A percentile compares a stretch with the other conserved stretches of the same genome.
Conservation (phyloP, 2,888 invertebrate species). For the Apodemia zela region DNA sequence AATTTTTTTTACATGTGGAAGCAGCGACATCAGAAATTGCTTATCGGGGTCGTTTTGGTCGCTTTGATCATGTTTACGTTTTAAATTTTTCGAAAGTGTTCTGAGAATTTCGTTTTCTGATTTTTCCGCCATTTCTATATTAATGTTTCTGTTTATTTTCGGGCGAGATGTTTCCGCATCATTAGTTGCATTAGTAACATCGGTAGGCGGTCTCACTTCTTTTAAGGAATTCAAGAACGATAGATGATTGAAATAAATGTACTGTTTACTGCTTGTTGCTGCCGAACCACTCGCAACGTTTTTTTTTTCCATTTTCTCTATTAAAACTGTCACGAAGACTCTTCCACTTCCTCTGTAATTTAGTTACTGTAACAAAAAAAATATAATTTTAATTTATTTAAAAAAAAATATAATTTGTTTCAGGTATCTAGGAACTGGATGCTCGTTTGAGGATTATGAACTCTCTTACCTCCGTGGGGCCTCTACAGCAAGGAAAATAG, state of each 20-base stretch:
- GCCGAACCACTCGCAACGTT: slow-evolving; percentile 36
- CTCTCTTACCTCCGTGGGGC: slow-evolving; percentile 29
- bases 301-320: slow-evolving; percentile 36
- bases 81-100: slow-evolving; percentile 35
- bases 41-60: slow-evolving; percentile 34
- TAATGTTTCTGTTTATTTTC: slow-evolving; percentile 35
- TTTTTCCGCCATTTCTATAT: slow-evolving; percentile 32
- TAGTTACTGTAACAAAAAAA: slow-evolving; percentile 35
- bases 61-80: slow-evolving; percentile 36
- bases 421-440: slow-evolving; percentile 37
- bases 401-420: slow-evolving; percentile 29
- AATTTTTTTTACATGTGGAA: slow-evolving; percentile 36
- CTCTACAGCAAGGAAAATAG: slow-evolving; percentile 34
- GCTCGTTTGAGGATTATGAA: slow-evolving; percentile 36
- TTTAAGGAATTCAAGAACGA: slow-evolving; percentile 36
- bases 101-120: slow-evolving; percentile 37
- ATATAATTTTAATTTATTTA: slow-evolving; percentile 30
- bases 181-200: slow-evolving; percentile 31
- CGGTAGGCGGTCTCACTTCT: slow-evolving; percentile 32
- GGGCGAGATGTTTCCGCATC: slow-evolving; percentile 38
- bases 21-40: slow-evolving; percentile 35
- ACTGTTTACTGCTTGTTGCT: slow-evolving; percentile 36
- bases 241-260: slow-evolving; percentile 37
- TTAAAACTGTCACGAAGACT: slow-evolving; percentile 22
- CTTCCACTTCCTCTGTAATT: slow-evolving; percentile 31